Evolutionary conservation across 2,113 vertebrate genomes (phyloP), one percentile per base, ranked within the genome.

Genomic region (Melospiza georgiana): DNA sequence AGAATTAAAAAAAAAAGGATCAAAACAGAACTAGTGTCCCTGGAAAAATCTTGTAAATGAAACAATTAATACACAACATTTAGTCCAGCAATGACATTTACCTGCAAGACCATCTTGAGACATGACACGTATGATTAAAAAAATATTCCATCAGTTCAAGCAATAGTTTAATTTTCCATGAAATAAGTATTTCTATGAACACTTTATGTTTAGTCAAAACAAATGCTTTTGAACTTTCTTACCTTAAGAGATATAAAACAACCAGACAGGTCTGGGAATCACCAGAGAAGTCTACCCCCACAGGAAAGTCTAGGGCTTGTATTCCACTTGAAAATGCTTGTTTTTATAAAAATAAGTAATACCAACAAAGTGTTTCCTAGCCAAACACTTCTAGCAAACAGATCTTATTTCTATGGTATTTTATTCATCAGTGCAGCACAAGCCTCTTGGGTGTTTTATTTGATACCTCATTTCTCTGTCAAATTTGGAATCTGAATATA

Each of bases 161-260:
- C 96, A 97, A 85, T 92, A 98, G 86, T 92, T 96, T 95, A 95
- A 77, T 93, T 95, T 96, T 96, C 92, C 93, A 94, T 88, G 95
- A 97, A 95, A 94, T 97, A 97, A 97, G 94, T 94, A 96, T 97
- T 96, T 97, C 92, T 98, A 96, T 96, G 97, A 97, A 98, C 87
- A 51, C 96, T 95, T 96, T 76, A 92, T 77, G 96, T 95, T 96
- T 85, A 95, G 71, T 97, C 85, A 90, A 94, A 97, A 97, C 90
- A 97, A 97, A 95, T 68, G 68, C 72, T 90, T 96, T 97, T 92
- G 59, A 92, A 73, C 95, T 91, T 97, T 91, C 95, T 96, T 90
- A 78, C 90, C 87, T 95, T 94, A 85, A 92, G 63, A 95, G 75
- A 90, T 90, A 92, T 24, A 84, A 59, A 91, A 93, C 83, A 91